Base-by-base conservation (phyloP, 1,140 invertebrate species). In the Bombus superbus region DNA sequence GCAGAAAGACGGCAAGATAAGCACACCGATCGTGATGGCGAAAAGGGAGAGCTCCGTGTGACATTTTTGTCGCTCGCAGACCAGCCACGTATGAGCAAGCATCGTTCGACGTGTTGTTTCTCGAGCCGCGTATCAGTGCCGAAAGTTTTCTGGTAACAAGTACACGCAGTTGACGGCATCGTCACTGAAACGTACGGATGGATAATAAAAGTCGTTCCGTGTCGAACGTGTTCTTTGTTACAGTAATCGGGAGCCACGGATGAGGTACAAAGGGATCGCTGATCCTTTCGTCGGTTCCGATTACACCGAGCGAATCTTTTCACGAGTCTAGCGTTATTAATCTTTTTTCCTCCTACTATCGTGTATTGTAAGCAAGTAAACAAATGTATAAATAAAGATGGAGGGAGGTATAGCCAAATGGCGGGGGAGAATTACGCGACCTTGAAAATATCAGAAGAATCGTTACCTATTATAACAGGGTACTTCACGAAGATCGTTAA, bases 31-130 rank as follows among this genome's bases (percentile, higher is more conserved):
- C 80, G 90, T 94, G 68, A 93, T 95, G 86, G 92, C 94, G n/a
- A 95, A 95, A 85, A 90, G 95, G 73, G 95, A 95, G 80, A 95
- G 95, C 90, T 95, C 95, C 72, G 95, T 95, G 92, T 95, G 95
- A 95, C 94, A 89, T 47, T 90, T 82, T 66, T 80, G 81, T 69
- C 84, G 79, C 57, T 25, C 71, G 53, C 85, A 72, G 47, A 85
- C 78, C 59, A 85, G 85, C 80, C 75, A 77, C 79, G 77, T 86
- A 59, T 89, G 81, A 89, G 77, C 79, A 66, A 68, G 8, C 66
- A 75, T 47, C 75, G 68, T 44, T 78, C 69, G 79, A 47, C 64
- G 64, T 79, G 28, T 74, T 42, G 18, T 79, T 81, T 77, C 84
- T 42, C 35, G 72, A 75, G 25, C 15, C 40, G 8, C 59, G 71